These are phyloP conservation scores for Globodera ellingtonae DNA, from an alignment of 1,140 invertebrate species.

Conservation along the genomic window DNA sequence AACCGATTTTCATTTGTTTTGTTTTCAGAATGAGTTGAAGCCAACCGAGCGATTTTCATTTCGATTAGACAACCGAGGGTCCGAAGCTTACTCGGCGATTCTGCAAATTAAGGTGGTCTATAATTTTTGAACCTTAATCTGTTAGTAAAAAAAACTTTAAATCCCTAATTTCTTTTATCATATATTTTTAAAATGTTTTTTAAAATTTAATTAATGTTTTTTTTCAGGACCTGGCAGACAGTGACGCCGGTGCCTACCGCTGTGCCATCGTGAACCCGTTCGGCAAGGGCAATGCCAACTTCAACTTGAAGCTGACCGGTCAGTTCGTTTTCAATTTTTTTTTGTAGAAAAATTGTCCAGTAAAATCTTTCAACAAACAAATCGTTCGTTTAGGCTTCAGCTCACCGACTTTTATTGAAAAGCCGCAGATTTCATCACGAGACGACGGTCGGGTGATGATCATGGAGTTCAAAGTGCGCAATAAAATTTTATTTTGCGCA, in stretches of 20 bases:
- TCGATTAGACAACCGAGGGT: conserved; percentile 75
- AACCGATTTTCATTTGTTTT: conserved; percentile 64
- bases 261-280: conserved; percentile 67
- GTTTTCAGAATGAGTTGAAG: conserved; percentile 73
- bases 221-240: conserved; percentile 63
- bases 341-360: neutral
- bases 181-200: neutral
- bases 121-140: no score
- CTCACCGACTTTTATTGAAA: conserved; percentile 95
- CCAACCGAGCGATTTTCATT: conserved; percentile 83
- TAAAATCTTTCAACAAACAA: neutral
- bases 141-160: no score
- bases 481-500: no score
- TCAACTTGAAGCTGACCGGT: conserved; percentile 66
- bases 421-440: conserved; percentile 89
- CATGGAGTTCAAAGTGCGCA: conserved; percentile 82
- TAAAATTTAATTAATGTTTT: conserved; percentile 14
- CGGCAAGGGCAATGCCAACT: conserved; percentile 66
- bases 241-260: conserved; percentile 68
- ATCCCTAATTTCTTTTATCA: no score
- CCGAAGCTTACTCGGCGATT: conserved; percentile 84
- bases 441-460: conserved; percentile 92
- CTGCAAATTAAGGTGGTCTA: conserved; percentile 79
- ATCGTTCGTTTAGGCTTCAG: conserved; percentile 67
- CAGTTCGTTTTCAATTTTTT: conserved; percentile 15